Conservation (phyloP, 2,113 vertebrate species). For the Mus spicilegus region DNA sequence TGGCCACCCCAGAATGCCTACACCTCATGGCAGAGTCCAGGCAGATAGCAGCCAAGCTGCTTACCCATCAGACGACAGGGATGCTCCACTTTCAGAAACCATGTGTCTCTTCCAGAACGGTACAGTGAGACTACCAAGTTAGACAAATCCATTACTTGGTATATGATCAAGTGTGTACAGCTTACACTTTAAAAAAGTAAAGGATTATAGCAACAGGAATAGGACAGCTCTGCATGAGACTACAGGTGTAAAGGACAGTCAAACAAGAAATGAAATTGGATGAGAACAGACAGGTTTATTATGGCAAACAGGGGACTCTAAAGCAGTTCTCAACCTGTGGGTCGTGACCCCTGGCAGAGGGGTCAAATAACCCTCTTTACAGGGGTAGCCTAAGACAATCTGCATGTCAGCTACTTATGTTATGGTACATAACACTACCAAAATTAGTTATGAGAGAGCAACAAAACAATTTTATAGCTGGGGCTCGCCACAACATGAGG, state of each 20-base stretch:
- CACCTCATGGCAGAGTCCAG: background rate
- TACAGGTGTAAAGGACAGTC: background rate
- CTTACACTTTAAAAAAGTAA: conserved; percentile 58
- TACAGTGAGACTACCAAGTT: conserved; percentile 66
- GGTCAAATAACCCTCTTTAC: background rate
- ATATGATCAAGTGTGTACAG: conserved; percentile 17
- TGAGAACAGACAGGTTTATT: conserved; percentile 65
- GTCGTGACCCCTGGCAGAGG: no score
- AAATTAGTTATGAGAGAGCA: background rate
- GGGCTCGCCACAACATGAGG: background rate
- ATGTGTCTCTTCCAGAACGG: conserved; percentile 15
- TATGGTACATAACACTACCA: background rate
- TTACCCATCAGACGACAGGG: conserved; percentile 61
- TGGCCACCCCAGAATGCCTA: conserved; percentile 46
- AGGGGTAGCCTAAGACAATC: background rate
- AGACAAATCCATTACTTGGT: conserved; percentile 70
- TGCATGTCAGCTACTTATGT: background rate
- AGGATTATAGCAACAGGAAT: conserved; percentile 54
- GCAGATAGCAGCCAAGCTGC: conserved; percentile 63
- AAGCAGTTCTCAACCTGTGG: background rate
- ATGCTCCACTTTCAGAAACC: conserved; percentile 71
- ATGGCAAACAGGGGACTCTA: background rate
- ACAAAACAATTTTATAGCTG: background rate
- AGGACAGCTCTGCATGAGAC: background rate
- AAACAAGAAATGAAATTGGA: background rate